A percentile compares a stretch with the other conserved stretches of the same genome.
Evolutionary conservation across 2,888 invertebrate species (phyloP).

Genomic region (Patella caerulea): DNA sequence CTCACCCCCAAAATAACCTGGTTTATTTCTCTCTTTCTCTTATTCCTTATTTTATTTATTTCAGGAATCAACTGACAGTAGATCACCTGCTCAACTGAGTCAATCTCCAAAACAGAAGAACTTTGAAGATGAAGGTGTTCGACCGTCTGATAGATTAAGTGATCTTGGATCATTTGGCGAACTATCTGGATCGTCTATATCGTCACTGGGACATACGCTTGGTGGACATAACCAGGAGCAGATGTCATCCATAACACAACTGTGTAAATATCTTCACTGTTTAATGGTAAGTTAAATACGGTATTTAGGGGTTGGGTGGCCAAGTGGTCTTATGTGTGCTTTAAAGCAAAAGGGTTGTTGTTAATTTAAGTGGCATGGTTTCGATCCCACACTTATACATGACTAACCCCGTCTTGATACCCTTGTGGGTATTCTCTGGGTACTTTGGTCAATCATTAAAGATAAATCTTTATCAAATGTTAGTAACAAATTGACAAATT

Average conservation of each 20-base stretch:
- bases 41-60: background rate
- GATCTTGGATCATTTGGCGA: constrained; percentile 48
- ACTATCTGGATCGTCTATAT: constrained; percentile 45
- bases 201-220: constrained; percentile 70
- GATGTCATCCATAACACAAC: constrained; percentile 83
- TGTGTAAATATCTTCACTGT: constrained; percentile 90
- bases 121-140: constrained; percentile 26
- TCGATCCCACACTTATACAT: too few relatives aligned
- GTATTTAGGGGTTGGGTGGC: too few relatives aligned
- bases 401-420: too few relatives aligned
- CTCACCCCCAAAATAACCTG: too few relatives aligned
- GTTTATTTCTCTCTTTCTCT: too few relatives aligned
- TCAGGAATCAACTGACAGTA: constrained; percentile 26
- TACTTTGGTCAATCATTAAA: too few relatives aligned
- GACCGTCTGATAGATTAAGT: constrained; percentile 33
- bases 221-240: constrained; percentile 77
- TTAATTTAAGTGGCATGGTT: too few relatives aligned
- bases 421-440: too few relatives aligned
- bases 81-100: constrained; percentile 28
- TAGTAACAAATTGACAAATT: too few relatives aligned
- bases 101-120: constrained; percentile 31
- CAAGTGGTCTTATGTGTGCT: too few relatives aligned
- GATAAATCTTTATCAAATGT: too few relatives aligned
- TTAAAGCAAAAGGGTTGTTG: background rate
- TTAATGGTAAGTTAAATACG: constrained; percentile 75